Evolutionary conservation across 1,140 invertebrate species (phyloP).

Genomic region (Tribolium madens): DNA sequence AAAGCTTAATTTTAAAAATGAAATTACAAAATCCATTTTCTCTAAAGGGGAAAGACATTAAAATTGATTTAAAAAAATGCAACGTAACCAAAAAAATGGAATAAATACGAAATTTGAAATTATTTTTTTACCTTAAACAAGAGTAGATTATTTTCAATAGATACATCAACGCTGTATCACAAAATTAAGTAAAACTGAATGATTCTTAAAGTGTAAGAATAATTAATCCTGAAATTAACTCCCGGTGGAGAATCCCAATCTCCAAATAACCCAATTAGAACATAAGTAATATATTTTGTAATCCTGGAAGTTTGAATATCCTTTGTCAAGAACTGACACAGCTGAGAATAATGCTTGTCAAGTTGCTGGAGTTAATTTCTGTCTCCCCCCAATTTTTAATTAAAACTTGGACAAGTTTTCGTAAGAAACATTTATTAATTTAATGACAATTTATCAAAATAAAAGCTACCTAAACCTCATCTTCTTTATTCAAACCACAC

Average conservation of each 20-base stretch:
- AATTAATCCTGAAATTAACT: conserved; percentile 32
- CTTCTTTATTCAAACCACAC: background rate
- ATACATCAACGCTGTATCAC: too few relatives aligned
- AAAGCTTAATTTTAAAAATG: too few relatives aligned
- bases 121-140: too few relatives aligned
- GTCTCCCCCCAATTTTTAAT: conserved; percentile 1
- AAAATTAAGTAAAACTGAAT: background rate
- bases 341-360: conserved; percentile 25
- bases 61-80: too few relatives aligned
- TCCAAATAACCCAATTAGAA: conserved; percentile 29
- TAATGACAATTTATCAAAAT: background rate
- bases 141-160: too few relatives aligned
- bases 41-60: too few relatives aligned
- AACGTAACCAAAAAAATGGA: too few relatives aligned
- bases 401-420: background rate
- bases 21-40: too few relatives aligned
- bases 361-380: conserved; percentile 17
- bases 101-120: too few relatives aligned
- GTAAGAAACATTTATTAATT: background rate
- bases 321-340: conserved; percentile 23
- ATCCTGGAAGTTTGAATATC: conserved; percentile 30
- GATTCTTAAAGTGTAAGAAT: conserved; percentile 2
- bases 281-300: conserved; percentile 38
- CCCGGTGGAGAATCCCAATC: conserved; percentile 24
- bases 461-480: background rate